Evolutionary conservation across 2,888 invertebrate genomes (phyloP).

Genomic region (Amiota communis): DNA sequence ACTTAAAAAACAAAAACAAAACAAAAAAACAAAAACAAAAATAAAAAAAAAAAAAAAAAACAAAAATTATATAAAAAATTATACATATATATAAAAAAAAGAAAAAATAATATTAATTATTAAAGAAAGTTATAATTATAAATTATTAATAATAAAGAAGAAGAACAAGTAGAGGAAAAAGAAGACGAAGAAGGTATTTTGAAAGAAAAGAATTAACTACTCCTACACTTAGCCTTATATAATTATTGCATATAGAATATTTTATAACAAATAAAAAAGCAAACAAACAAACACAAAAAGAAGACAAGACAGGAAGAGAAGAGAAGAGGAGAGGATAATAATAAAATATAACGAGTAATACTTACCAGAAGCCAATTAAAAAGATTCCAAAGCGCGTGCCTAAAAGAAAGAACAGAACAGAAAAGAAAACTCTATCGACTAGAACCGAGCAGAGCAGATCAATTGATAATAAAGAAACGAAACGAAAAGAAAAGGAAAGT

Average conservation of each 20-base stretch:
- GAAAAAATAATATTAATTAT: constrained; percentile 2
- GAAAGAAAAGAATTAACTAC: background rate
- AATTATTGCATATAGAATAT: background rate
- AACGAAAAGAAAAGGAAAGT: background rate
- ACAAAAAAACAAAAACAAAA: background rate
- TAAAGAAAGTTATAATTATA: background rate
- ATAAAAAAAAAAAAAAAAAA: background rate
- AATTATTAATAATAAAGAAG: background rate
- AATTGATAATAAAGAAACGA: background rate
- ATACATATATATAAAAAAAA: background rate
- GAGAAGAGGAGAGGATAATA: too few species aligned
- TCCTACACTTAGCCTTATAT: constrained; percentile 9
- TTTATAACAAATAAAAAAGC: background rate
- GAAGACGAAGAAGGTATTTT: too few species aligned
- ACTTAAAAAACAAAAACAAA: constrained; percentile 14
- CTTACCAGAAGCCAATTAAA: constrained; percentile 10
- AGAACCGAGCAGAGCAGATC: background rate
- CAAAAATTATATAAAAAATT: constrained; percentile 3
- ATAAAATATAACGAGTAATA: background rate
- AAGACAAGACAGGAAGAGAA: too few species aligned
- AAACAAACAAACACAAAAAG: background rate
- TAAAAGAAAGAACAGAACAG: background rate
- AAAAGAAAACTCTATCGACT: too few species aligned
- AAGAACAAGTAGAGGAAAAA: background rate
- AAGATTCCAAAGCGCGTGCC: constrained; percentile 21